Conservation (phyloP, 2,113 vertebrate genomes). For the Gallinago media region DNA sequence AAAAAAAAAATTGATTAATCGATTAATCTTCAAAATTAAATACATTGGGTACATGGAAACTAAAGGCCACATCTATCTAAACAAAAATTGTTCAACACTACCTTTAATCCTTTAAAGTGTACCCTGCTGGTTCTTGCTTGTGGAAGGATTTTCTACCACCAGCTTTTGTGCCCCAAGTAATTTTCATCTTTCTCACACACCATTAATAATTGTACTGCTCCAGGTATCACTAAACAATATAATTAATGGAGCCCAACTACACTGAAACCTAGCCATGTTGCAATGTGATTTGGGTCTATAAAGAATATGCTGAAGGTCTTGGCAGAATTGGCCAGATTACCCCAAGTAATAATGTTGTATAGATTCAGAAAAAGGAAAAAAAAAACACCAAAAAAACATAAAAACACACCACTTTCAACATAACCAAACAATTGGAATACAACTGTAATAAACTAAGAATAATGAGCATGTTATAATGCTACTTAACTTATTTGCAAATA, state of each 20-base stretch:
- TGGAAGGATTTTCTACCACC: constrained; percentile 5
- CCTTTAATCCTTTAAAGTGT: not conserved
- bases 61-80: not conserved
- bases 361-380: not conserved
- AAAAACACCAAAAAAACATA: not conserved
- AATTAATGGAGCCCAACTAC: constrained; percentile 24
- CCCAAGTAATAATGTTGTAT: not conserved
- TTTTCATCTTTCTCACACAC: constrained; percentile 37
- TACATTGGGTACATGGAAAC: not conserved
- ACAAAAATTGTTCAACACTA: not conserved
- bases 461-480: not conserved
- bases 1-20: not conserved
- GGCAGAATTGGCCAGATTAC: not conserved
- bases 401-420: not conserved
- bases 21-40: not conserved
- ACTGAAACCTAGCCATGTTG: not conserved
- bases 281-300: not conserved
- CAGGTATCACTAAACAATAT: constrained; percentile 31
- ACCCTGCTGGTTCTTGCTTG: not conserved
- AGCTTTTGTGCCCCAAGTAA: constrained; percentile 18
- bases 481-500: constrained; percentile 38
- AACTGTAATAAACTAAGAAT: constrained; percentile 27
- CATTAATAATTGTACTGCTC: constrained; percentile 22
- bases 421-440: not conserved
- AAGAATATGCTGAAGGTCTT: not conserved